Evolutionary conservation across 2,797 vertebrate species (phyloP).

Genomic region (Holocentrus rufus): DNA sequence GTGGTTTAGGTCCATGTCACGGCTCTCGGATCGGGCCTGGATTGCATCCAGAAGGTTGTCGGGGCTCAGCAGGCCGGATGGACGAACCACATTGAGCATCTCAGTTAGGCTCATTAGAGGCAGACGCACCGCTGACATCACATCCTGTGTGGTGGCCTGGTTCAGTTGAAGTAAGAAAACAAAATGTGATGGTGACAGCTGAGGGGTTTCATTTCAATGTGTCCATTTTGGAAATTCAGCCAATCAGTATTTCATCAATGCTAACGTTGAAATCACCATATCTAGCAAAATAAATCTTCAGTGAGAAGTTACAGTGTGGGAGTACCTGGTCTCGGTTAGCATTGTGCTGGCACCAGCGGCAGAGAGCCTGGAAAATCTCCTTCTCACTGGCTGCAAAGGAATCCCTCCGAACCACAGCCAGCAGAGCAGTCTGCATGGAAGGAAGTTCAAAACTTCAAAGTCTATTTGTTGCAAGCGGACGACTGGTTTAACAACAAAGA

Average conservation of each 20-base stretch:
- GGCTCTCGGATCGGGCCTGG: conserved; percentile 90
- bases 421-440: conserved; percentile 81
- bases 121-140: conserved; percentile 89
- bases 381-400: conserved; percentile 90
- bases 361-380: conserved; percentile 90
- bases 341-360: conserved; percentile 90
- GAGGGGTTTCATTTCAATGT: too few relatives aligned
- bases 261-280: too few relatives aligned
- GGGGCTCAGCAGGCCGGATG: conserved; percentile 86
- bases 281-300: too few relatives aligned
- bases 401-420: conserved; percentile 87
- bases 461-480: too few relatives aligned
- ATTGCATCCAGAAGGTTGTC: conserved; percentile 91
- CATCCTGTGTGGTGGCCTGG: conserved; percentile 77
- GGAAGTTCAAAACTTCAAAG: too few relatives aligned
- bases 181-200: too few relatives aligned
- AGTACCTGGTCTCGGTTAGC: conserved; percentile 71
- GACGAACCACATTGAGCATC: conserved; percentile 89
- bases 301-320: too few relatives aligned
- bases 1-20: conserved; percentile 93
- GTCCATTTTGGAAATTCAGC: too few relatives aligned
- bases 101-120: conserved; percentile 92
- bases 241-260: too few relatives aligned
- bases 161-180: too few relatives aligned
- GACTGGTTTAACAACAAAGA: too few relatives aligned